phyloP scores from a whole-genome alignment of 2,888 invertebrate genomes.

The Chymomyza amoena region DNA sequence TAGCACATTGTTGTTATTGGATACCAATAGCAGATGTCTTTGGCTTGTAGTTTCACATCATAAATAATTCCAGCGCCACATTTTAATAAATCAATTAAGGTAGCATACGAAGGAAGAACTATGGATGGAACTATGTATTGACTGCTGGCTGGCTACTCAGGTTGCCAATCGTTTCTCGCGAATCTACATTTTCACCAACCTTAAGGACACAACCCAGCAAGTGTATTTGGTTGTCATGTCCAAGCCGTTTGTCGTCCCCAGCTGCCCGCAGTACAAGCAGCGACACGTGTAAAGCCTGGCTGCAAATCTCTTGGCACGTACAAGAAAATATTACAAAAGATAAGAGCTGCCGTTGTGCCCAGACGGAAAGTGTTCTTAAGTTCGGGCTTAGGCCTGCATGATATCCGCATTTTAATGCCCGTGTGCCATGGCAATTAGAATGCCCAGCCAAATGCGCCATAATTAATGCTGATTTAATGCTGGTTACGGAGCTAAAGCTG shows the following conservation, averaged over 20 bases:
- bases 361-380: slow-evolving; percentile 4
- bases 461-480: slow-evolving; percentile 51
- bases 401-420: slow-evolving; percentile 59
- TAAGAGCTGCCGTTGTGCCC: slow-evolving; percentile 38
- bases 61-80: slow-evolving; percentile 55
- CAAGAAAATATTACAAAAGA: slow-evolving; percentile 67
- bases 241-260: neutral
- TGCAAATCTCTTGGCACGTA: slow-evolving; percentile 63
- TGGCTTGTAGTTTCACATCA: slow-evolving; percentile 47
- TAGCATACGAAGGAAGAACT: slow-evolving; percentile 17
- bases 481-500: slow-evolving; percentile 37
- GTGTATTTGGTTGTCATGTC: slow-evolving; percentile 39
- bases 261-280: slow-evolving; percentile 18
- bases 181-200: slow-evolving; percentile 56
- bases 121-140: slow-evolving; percentile 22
- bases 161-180: slow-evolving; percentile 65
- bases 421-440: slow-evolving; percentile 45
- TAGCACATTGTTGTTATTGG: slow-evolving; percentile 12
- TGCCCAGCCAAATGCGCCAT: slow-evolving; percentile 52
- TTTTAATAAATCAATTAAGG: slow-evolving; percentile 69
- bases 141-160: slow-evolving; percentile 53
- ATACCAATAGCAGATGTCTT: neutral
- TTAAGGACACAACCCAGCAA: slow-evolving; percentile 47
- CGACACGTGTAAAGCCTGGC: slow-evolving; percentile 21
- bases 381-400: slow-evolving; percentile 35